Percentiles rank a stretch among this genome's conserved stretches.
Conservation (phyloP, 2,113 vertebrate genomes). For the Antechinus flavipes region DNA sequence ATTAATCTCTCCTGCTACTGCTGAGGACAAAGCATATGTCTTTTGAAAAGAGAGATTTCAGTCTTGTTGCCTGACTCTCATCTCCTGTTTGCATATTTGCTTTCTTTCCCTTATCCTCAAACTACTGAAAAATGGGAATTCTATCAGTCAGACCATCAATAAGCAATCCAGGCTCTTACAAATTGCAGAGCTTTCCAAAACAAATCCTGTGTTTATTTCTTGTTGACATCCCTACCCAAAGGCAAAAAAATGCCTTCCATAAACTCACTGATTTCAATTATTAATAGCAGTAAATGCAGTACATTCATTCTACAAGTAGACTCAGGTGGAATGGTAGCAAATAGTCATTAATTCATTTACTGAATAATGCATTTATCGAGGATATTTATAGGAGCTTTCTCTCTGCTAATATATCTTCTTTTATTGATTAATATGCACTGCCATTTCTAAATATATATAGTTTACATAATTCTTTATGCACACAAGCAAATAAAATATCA, state of each 20-base stretch:
- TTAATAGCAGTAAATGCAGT: conserved; percentile 41
- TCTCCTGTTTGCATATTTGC: neutral
- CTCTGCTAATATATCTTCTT: conserved; percentile 25
- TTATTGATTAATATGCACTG: conserved; percentile 9
- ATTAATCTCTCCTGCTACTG: neutral
- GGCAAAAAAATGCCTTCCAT: conserved; percentile 25
- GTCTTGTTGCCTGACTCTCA: neutral
- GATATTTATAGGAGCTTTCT: conserved; percentile 2
- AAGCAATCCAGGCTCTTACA: conserved; percentile 24
- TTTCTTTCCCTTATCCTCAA: neutral
- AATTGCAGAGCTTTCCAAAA: conserved; percentile 5
- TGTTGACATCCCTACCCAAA: conserved; percentile 24
- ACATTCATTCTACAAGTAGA: conserved; percentile 49
- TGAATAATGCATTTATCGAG: conserved; percentile 17
- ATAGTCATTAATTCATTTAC: conserved; percentile 45
- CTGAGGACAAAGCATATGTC: neutral
- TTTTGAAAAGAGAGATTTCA: neutral
- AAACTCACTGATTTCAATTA: conserved; percentile 35
- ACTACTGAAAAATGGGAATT: neutral
- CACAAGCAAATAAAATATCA: neutral
- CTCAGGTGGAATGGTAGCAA: conserved; percentile 22
- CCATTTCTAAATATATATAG: conserved; percentile 19
- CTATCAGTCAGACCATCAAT: neutral
- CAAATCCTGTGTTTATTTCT: conserved; percentile 31
- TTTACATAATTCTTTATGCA: conserved; percentile 20